Conservation (phyloP, 2,888 invertebrate genomes). For the Acleris cristana region DNA sequence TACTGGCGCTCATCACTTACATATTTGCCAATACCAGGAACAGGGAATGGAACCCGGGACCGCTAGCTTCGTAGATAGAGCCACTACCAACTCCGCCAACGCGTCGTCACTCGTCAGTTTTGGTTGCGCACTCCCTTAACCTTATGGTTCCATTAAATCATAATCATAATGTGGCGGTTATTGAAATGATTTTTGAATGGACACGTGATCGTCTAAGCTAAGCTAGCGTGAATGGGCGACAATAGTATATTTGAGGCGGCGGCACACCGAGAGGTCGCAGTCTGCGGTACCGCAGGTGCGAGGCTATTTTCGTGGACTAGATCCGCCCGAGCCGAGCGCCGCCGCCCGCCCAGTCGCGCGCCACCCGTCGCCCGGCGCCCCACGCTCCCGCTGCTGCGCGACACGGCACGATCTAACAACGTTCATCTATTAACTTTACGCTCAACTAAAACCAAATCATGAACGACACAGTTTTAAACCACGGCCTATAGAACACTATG, state of each 20-base stretch:
- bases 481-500: neutral
- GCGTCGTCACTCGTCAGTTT: too few relatives aligned
- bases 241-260: constrained; percentile 64
- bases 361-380: constrained; percentile 51
- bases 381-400: constrained; percentile 42
- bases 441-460: constrained; percentile 8
- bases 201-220: neutral
- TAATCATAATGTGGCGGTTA: too few relatives aligned
- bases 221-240: constrained; percentile 18
- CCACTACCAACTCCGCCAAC: too few relatives aligned
- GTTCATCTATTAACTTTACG: constrained; percentile 31
- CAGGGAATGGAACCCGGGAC: too few relatives aligned
- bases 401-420: constrained; percentile 21
- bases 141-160: too few relatives aligned
- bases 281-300: constrained; percentile 74
- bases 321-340: constrained; percentile 51
- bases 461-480: constrained; percentile 23
- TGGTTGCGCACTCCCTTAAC: too few relatives aligned
- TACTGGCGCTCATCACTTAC: too few relatives aligned
- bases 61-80: too few relatives aligned
- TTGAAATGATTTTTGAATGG: too few relatives aligned
- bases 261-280: constrained; percentile 68
- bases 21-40: too few relatives aligned
- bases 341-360: constrained; percentile 73
- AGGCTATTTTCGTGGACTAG: constrained; percentile 73